Conservation (phyloP, 2,797 vertebrate genomes). For the Chromobotia macracanthus region DNA sequence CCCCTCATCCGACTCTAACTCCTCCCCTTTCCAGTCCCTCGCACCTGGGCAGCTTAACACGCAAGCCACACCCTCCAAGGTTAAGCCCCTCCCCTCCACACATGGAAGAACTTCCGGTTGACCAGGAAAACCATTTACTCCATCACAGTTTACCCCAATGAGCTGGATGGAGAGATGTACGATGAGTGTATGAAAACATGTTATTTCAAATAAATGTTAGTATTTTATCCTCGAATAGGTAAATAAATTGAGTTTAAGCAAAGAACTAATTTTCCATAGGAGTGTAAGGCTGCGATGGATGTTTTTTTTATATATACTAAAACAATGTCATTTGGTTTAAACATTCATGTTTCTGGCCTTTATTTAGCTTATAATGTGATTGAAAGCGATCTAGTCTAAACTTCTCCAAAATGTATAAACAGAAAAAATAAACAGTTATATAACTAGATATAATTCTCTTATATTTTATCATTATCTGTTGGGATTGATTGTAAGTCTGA, state of each 20-base stretch:
- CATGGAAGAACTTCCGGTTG: slow-evolving; percentile 78
- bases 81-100: slow-evolving; percentile 82
- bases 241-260: background rate
- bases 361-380: background rate
- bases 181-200: background rate
- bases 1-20: slow-evolving; percentile 73
- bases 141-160: slow-evolving; percentile 55
- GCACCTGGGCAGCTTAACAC: slow-evolving; percentile 79
- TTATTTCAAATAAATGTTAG: background rate
- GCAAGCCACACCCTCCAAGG: slow-evolving; percentile 76
- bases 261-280: slow-evolving; percentile 4
- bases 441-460: background rate
- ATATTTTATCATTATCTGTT: background rate
- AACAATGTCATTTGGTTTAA: background rate
- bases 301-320: slow-evolving; percentile 21
- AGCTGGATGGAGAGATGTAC: background rate
- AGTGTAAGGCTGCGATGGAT: background rate
- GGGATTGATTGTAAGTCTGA: background rate
- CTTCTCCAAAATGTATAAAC: background rate
- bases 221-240: background rate
- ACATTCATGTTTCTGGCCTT: background rate
- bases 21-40: slow-evolving; percentile 76
- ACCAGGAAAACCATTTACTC: slow-evolving; percentile 77
- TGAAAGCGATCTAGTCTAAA: background rate
- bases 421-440: background rate